These are phyloP conservation scores for Saccopteryx bilineata DNA, from an alignment of 2,113 vertebrate genomes.

Conservation along the genomic window DNA sequence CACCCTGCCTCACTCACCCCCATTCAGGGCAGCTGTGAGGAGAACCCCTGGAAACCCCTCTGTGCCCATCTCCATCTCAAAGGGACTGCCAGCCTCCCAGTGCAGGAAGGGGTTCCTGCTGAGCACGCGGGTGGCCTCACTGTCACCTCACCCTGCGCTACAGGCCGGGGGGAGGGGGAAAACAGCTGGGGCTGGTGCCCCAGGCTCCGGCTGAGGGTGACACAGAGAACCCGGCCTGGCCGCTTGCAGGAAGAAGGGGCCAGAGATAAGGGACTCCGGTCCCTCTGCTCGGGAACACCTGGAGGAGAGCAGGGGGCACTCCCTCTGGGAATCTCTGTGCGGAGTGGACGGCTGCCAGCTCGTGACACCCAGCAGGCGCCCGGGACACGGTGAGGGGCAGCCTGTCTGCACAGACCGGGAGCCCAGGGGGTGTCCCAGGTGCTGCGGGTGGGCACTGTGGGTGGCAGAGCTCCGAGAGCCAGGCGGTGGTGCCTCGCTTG, in stretches of 20 bases:
- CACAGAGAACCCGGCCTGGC: neutral
- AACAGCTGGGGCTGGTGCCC: neutral
- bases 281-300: neutral
- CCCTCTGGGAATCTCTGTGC: neutral
- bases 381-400: neutral
- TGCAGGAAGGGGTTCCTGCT: neutral
- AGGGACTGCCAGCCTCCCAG: neutral
- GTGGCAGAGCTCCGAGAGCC: no score
- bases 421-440: neutral
- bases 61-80: neutral
- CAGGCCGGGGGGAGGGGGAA: neutral
- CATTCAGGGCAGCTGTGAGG: no score
- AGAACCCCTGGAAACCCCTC: neutral
- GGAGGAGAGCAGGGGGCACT: neutral
- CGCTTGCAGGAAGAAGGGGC: neutral
- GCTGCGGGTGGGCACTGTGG: neutral
- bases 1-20: no score
- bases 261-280: neutral
- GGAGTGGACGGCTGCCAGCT: neutral
- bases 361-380: neutral
- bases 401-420: neutral
- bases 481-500: no score
- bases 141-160: neutral
- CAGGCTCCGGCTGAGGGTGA: neutral
- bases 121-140: neutral